Conservation (phyloP, 2,888 invertebrate species). For the Helicoverpa assulta region DNA sequence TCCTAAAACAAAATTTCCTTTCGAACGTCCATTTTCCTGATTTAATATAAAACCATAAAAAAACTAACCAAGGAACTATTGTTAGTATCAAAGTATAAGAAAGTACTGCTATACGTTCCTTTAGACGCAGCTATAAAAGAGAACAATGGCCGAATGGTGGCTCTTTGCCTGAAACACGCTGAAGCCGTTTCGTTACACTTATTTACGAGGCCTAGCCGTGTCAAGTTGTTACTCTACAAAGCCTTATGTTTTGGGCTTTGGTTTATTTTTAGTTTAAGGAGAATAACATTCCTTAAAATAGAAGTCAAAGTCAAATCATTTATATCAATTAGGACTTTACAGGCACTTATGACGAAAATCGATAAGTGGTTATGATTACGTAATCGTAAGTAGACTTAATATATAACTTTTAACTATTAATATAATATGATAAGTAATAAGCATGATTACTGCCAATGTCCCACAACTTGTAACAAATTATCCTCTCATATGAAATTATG, state of each 20-base stretch:
- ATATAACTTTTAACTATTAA: too few species aligned
- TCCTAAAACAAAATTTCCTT: too few species aligned
- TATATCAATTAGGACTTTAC: too few species aligned
- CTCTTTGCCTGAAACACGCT: slow-evolving; percentile 44
- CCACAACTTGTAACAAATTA: too few species aligned
- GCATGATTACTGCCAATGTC: too few species aligned
- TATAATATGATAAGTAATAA: too few species aligned
- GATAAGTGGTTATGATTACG: too few species aligned
- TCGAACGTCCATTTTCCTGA: too few species aligned
- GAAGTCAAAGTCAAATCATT: background rate
- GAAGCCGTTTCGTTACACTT: slow-evolving; percentile 35
- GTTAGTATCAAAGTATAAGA: slow-evolving; percentile 20
- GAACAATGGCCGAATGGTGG: slow-evolving; percentile 36
- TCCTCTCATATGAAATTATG: too few species aligned
- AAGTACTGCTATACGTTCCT: slow-evolving; percentile 3
- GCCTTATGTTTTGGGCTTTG: slow-evolving; percentile 4
- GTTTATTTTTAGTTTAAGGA: background rate
- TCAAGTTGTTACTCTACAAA: slow-evolving; percentile 20
- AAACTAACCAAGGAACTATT: slow-evolving; percentile 2
- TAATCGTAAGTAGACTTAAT: too few species aligned
- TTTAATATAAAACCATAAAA: background rate
- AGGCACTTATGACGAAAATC: too few species aligned
- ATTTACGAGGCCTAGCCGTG: slow-evolving; percentile 44
- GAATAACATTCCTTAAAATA: background rate
- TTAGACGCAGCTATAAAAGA: slow-evolving; percentile 30